Base-by-base conservation (phyloP, 2,888 invertebrate genomes). In the Nemotelus nigrinus region DNA sequence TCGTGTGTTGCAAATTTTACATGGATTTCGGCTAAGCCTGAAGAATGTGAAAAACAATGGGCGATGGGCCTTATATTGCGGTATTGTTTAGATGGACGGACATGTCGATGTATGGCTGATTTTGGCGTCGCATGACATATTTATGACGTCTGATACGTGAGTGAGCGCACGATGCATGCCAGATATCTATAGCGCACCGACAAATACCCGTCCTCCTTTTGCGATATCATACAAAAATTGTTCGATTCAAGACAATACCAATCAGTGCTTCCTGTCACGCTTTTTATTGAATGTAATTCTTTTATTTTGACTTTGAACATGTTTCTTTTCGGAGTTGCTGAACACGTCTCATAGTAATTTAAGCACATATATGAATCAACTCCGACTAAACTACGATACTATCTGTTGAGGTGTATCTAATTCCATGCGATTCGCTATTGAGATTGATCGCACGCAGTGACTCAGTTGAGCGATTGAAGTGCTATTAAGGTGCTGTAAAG, bases 251-350 rank as follows among this genome's bases (percentile, higher is more conserved):
- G 55, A 65, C 64, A 65, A 78, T 81, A 79, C 80, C 81, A 82
- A 81, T 81, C 81, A 81, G 78, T 80, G 81, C 81, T 82, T 82
- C 82, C 82, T 81, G 82, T 82, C 82, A 82, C 82, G 82, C 80
- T 81, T 78, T 80, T 79, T 74, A 74, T 47, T 50, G 60, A 60
- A 45, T 60, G 48, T n/a, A 57, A 70, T 70, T 70, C 55, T 74
- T 72, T 72, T 72, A 10, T 57, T 72, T 50, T 25, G 57, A 58
- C 43, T 39, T 72, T 47, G 43, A 43, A 70, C 47, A 47, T 58
- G 25, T 72, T 41, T 50, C 41, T 72, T 72, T 70, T 57, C 55
- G 72, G 74, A 41, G 25, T 25, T 25, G 25, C 25, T 25, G 25
- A 25, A 25, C 25, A 25, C 25, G 25, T 25, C 25, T 25, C 25